Base-by-base conservation (phyloP, 2,888 invertebrate genomes). In the Eupsilia transversa region DNA sequence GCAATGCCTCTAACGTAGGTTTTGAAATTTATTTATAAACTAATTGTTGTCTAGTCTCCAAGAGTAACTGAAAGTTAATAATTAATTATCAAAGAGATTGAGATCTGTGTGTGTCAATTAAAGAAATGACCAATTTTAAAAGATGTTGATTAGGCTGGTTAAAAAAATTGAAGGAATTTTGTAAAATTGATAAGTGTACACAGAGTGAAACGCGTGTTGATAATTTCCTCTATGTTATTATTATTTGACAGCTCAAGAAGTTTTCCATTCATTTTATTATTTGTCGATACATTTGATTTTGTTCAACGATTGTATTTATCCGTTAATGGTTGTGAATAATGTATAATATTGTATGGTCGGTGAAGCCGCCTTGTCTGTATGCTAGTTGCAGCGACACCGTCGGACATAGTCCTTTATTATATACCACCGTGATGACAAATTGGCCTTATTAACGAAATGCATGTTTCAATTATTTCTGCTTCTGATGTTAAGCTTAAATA, bases 51-150 rank as follows among this genome's bases (percentile, higher is more conserved):
- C 77, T 82, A 83, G 81, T 80, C 76, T 86, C 68, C 57, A 74
- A 72, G 73, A 82, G 63, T 74, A 69, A 83, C 60, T 76, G 67
- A 84, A 77, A 72, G 52, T 77, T 73, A 60, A 85, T 73, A 60
- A 52, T 73, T 52, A 30, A 71, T 56, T 80, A 72, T 82, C 71
- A 76, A 82, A 79, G 64, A 74, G 74, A 79, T 79, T 70, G 79
- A 82, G 83, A 89, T 86, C 82, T 89, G 81, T 87, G 82, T 78
- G 72, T 77, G 85, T 94, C 92, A 93, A 93, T 93, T 93, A 92
- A 81, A 77, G 63, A 82, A 87, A 87, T 81, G 93, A 94, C 93
- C 93, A 93, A 94, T 94, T 94, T 93, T 92, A 82, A 88, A 76
- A 91, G 79, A 83, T 91, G 90, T 91, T 90, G 88, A 79, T 77